Percentiles rank a stretch among this genome's conserved stretches.
These are phyloP conservation scores for Bombus sibiricus DNA, from an alignment of 1,140 invertebrate species.

Conservation along the genomic window DNA sequence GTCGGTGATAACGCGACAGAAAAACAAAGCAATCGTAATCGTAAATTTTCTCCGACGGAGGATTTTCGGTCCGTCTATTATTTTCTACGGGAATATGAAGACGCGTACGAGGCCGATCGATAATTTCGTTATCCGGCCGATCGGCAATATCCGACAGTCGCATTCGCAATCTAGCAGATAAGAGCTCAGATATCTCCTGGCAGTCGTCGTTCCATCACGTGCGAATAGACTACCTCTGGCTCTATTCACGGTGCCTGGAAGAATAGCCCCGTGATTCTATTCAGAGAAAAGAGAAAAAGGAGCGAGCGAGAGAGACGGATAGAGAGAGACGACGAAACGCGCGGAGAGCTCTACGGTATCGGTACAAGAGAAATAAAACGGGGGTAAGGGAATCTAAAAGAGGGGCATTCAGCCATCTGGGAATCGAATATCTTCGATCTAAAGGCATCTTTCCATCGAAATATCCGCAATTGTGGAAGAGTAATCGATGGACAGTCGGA, in stretches of 20 bases:
- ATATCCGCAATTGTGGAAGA: constrained; percentile 79
- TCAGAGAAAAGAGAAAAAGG: constrained; percentile 65
- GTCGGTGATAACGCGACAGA: neutral
- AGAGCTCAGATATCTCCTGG: constrained; percentile 72
- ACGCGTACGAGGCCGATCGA: neutral
- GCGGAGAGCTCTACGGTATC: constrained; percentile 25
- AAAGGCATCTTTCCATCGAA: constrained; percentile 70
- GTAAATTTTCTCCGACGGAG: neutral
- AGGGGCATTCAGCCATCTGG: constrained; percentile 69
- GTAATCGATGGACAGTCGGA: constrained; percentile 77
- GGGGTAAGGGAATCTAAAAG: constrained; percentile 56
- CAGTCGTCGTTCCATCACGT: constrained; percentile 75
- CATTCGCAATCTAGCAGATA: constrained; percentile 67
- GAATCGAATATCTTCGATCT: constrained; percentile 79
- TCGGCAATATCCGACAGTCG: constrained; percentile 59
- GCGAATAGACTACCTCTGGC: constrained; percentile 68
- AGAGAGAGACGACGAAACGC: constrained; percentile 31
- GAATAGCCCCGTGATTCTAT: constrained; percentile 81
- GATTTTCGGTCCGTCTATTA: neutral
- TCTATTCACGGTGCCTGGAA: constrained; percentile 74
- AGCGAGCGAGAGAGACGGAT: constrained; percentile 50
- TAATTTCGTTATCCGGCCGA: constrained; percentile 64
- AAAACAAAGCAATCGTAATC: neutral
- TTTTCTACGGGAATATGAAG: neutral
- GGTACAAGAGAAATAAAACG: constrained; percentile 43